These are phyloP conservation scores for Limnephilus lunatus DNA, from an alignment of 2,888 invertebrate species.

Conservation along the genomic window DNA sequence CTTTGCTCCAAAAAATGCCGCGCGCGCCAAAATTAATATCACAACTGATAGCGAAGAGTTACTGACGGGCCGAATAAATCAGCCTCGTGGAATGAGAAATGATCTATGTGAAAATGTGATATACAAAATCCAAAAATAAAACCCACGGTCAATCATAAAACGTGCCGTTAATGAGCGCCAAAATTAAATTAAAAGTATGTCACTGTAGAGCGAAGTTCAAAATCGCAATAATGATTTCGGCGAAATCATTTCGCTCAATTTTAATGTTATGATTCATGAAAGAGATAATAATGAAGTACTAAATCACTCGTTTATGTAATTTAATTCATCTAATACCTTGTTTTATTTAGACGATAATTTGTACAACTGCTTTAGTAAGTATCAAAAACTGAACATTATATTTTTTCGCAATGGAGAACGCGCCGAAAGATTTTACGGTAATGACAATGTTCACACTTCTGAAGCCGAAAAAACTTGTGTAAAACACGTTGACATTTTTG, in stretches of 20 bases:
- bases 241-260: too few species aligned
- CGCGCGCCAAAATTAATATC: neutral
- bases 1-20: neutral
- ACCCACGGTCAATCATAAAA: slow-evolving; percentile 60
- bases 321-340: neutral
- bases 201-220: neutral
- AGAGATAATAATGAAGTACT: neutral
- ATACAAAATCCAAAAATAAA: slow-evolving; percentile 56
- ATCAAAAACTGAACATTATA: neutral
- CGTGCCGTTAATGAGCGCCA: slow-evolving; percentile 42
- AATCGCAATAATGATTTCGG: neutral
- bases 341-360: neutral
- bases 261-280: neutral
- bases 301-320: neutral
- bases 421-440: slow-evolving; percentile 55
- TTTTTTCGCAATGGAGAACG: neutral
- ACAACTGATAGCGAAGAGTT: neutral
- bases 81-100: slow-evolving; percentile 16
- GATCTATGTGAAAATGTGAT: slow-evolving; percentile 30
- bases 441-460: slow-evolving; percentile 59
- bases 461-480: slow-evolving; percentile 49
- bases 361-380: neutral
- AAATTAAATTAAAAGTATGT: slow-evolving; percentile 33
- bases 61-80: neutral
- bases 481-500: slow-evolving; percentile 58